These are phyloP conservation scores for Ptychoptera contaminata DNA, from an alignment of 2,888 invertebrate species.

Conservation along the genomic window DNA sequence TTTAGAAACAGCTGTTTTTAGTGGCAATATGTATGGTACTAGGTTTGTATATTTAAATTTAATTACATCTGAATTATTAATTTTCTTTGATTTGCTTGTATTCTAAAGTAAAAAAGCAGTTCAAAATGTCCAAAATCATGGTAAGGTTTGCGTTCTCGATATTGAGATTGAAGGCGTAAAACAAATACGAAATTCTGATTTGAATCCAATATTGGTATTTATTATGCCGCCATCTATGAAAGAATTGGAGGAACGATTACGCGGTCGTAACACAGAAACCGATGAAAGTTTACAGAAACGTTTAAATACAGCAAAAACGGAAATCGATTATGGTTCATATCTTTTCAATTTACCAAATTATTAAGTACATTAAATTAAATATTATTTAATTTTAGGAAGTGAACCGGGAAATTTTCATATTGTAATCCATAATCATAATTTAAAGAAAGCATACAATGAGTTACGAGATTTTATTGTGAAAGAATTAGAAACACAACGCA, in stretches of 20 bases:
- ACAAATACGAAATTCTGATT: conserved; percentile 63
- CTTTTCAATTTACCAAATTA: not conserved
- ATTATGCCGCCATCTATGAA: conserved; percentile 81
- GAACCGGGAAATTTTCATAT: conserved; percentile 67
- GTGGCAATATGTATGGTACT: conserved; percentile 93
- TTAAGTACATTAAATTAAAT: not conserved
- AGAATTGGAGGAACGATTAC: conserved; percentile 56
- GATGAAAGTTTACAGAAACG: conserved; percentile 70
- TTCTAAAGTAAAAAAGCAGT: conserved; percentile 67
- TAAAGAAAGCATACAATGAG: conserved; percentile 64
- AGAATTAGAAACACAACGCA: conserved; percentile 39
- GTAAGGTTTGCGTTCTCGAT: conserved; percentile 84
- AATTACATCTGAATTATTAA: conserved; percentile 3
- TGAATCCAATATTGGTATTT: conserved; percentile 76
- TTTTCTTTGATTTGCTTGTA: conserved; percentile 3
- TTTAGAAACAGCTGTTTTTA: conserved; percentile 80
- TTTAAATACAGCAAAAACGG: conserved; percentile 58
- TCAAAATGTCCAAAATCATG: conserved; percentile 56
- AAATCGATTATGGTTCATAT: conserved; percentile 63
- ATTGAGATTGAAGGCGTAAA: conserved; percentile 93
- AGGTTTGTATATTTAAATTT: conserved; percentile 39
- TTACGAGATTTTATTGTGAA: conserved; percentile 51
- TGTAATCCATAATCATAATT: conserved; percentile 64
- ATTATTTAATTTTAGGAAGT: conserved; percentile 29
- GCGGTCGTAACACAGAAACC: conserved; percentile 75